Conservation (phyloP, 2,797 vertebrate genomes). For the Hapalemur alaotrensis region DNA sequence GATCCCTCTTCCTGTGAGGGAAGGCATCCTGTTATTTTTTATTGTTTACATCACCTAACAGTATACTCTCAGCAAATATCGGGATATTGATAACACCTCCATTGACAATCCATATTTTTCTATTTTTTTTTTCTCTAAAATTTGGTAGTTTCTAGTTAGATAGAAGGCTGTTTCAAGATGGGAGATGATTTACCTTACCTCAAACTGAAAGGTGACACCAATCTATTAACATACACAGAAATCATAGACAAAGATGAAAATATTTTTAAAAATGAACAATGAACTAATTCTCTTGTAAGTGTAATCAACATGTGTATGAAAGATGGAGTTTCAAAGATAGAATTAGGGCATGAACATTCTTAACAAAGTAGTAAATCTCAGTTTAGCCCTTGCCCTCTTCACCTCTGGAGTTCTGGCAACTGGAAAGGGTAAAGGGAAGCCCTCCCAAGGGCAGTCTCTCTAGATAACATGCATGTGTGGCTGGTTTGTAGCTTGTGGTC, state of each 20-base stretch:
- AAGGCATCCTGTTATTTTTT: not conserved
- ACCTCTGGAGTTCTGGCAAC: not conserved
- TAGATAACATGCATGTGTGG: rapidly evolving
- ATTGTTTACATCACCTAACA: not conserved
- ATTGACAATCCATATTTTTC: not conserved
- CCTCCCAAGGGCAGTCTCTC: not conserved
- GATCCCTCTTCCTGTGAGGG: not conserved
- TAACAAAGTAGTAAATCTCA: not conserved
- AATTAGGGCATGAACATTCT: not conserved
- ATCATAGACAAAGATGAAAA: not conserved
- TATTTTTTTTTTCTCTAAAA: not conserved
- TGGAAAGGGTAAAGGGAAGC: rapidly evolving
- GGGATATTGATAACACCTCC: not conserved
- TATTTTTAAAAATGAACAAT: not conserved
- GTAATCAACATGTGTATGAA: not conserved
- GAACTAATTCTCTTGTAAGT: not conserved
- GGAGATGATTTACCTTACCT: not conserved
- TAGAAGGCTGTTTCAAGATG: not conserved
- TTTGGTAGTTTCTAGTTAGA: not conserved
- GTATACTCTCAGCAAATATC: not conserved
- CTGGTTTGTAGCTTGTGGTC: not conserved
- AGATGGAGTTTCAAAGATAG: not conserved
- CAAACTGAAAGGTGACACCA: not conserved
- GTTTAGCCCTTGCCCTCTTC: not conserved
- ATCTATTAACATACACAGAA: not conserved